Evolutionary conservation across 2,113 vertebrate genomes (phyloP).

Genomic region (Noturus placidus): DNA sequence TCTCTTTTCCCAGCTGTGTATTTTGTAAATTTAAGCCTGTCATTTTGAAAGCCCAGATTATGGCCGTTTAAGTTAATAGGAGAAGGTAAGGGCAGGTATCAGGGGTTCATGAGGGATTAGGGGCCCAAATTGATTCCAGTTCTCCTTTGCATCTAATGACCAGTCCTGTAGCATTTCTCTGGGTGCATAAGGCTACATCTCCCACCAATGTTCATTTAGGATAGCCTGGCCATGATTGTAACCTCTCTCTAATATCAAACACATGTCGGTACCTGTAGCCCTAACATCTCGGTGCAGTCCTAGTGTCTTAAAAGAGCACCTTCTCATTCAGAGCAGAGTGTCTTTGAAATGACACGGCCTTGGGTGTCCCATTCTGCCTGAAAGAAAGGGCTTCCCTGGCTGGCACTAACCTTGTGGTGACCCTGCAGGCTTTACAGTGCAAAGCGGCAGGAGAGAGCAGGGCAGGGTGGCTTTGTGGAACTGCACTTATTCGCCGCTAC

Average conservation of each 20-base stretch:
- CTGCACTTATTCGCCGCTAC: conserved; percentile 89
- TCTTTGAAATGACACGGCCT: conserved; percentile 61
- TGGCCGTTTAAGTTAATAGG: conserved; percentile 86
- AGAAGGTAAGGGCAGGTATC: conserved; percentile 90
- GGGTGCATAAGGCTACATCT: conserved; percentile 51
- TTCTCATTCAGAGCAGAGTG: conserved; percentile 39
- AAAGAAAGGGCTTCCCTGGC: conserved; percentile 82
- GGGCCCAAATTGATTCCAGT: conserved; percentile 96
- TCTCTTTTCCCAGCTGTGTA: conserved; percentile 64
- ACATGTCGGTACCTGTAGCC: conserved; percentile 82
- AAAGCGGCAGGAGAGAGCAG: conserved; percentile 83
- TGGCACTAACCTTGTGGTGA: conserved; percentile 92
- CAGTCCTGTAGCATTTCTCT: conserved; percentile 61
- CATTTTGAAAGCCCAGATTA: conserved; percentile 74
- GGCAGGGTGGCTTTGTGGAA: conserved; percentile 88
- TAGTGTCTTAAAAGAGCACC: conserved; percentile 44
- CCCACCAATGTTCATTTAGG: conserved; percentile 55
- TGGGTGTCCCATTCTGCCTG: conserved; percentile 72
- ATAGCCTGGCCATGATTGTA: conserved; percentile 72
- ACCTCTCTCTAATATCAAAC: conserved; percentile 88
- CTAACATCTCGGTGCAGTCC: conserved; percentile 46
- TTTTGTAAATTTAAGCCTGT: conserved; percentile 72
- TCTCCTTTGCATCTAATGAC: conserved; percentile 78
- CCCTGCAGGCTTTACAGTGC: conserved; percentile 83
- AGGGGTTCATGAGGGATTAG: conserved; percentile 83